These are phyloP conservation scores for Emmelina monodactyla DNA, from an alignment of 2,888 invertebrate genomes.

Conservation along the genomic window DNA sequence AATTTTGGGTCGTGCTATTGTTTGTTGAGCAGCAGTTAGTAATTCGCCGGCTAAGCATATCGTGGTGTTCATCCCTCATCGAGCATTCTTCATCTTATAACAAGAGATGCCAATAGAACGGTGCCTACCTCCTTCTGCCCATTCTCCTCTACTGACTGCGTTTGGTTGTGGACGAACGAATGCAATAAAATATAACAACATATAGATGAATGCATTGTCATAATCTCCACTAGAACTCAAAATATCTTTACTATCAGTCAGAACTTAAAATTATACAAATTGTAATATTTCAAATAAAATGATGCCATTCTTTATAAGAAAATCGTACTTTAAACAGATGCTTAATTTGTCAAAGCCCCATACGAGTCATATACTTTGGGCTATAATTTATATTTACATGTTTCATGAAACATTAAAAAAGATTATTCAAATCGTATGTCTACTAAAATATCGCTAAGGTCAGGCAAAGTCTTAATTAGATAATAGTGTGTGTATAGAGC, in stretches of 20 bases:
- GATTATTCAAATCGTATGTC: slow-evolving; percentile 56
- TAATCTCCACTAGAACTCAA: slow-evolving; percentile 52
- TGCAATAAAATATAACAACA: slow-evolving; percentile 66
- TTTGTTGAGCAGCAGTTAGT: neutral
- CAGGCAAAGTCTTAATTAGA: slow-evolving; percentile 50
- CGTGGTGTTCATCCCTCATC: slow-evolving; percentile 25
- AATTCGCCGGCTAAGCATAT: too few species aligned
- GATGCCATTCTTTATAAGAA: slow-evolving; percentile 51
- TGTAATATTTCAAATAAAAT: slow-evolving; percentile 41
- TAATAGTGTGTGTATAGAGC: slow-evolving; percentile 58
- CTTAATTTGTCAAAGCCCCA: slow-evolving; percentile 53
- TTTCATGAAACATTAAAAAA: slow-evolving; percentile 43
- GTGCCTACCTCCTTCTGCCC: slow-evolving; percentile 63
- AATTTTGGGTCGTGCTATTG: neutral
- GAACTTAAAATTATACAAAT: slow-evolving; percentile 41
- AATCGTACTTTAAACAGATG: slow-evolving; percentile 43
- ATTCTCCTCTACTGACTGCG: slow-evolving; percentile 66
- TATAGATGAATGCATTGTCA: slow-evolving; percentile 64
- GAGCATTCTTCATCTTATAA: slow-evolving; percentile 24
- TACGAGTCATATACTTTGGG: slow-evolving; percentile 52
- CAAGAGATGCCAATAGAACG: slow-evolving; percentile 24
- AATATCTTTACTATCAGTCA: slow-evolving; percentile 39
- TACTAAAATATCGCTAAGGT: slow-evolving; percentile 60
- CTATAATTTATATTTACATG: slow-evolving; percentile 58
- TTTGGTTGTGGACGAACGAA: slow-evolving; percentile 66